Evolutionary conservation across 2,888 invertebrate genomes (phyloP).

Genomic region (Heteropelma amictum): DNA sequence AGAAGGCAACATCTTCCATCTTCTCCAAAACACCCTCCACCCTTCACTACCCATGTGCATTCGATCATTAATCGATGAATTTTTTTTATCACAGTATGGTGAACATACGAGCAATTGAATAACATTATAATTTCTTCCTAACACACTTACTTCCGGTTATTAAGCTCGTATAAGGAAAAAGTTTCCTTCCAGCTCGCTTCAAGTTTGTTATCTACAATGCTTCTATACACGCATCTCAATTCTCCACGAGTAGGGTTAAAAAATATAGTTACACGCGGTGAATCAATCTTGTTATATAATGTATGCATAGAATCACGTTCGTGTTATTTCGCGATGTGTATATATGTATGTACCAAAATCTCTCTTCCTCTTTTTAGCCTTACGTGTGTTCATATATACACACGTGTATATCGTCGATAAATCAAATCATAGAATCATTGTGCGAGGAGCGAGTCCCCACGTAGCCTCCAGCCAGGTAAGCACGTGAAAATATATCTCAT

Average conservation of each 20-base stretch:
- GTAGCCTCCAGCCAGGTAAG: slow-evolving; percentile 49
- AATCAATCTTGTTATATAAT: slow-evolving; percentile 48
- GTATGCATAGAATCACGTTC: slow-evolving; percentile 48
- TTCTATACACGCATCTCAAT: background rate
- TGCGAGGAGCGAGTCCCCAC: slow-evolving; percentile 55
- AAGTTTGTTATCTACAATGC: background rate
- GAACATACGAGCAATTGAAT: background rate
- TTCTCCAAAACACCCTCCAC: background rate
- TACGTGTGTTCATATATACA: background rate
- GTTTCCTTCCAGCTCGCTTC: slow-evolving; percentile 25
- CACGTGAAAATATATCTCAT: slow-evolving; percentile 42
- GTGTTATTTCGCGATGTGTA: slow-evolving; percentile 8
- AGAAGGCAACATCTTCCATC: too few relatives aligned
- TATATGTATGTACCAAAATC: too few relatives aligned
- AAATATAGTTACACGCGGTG: slow-evolving; percentile 16
- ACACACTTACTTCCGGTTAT: slow-evolving; percentile 28
- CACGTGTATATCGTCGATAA: slow-evolving; percentile 63
- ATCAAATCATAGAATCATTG: slow-evolving; percentile 75
- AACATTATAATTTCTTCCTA: background rate
- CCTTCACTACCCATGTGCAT: background rate
- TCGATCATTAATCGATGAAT: background rate
- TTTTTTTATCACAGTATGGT: background rate
- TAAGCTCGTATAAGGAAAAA: slow-evolving; percentile 14
- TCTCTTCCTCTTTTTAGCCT: background rate
- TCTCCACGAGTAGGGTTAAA: background rate